These are phyloP conservation scores for Hafferia zeledoni DNA, from an alignment of 2,797 vertebrate genomes.

Conservation along the genomic window DNA sequence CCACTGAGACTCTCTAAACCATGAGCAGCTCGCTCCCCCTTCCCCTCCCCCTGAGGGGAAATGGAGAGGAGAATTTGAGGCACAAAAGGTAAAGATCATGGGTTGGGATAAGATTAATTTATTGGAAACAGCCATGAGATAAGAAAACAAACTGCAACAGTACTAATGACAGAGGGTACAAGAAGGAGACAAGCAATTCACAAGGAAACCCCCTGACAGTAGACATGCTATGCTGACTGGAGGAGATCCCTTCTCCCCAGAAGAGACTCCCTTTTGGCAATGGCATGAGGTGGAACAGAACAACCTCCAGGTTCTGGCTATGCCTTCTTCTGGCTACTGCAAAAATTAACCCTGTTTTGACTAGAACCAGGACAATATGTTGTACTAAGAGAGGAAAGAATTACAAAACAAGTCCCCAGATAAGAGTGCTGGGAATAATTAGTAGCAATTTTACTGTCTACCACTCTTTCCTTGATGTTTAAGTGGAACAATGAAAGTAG, in stretches of 20 bases:
- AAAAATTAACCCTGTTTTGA: neutral
- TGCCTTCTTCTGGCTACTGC: neutral
- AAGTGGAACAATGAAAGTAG: accelerated
- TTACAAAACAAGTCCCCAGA: neutral
- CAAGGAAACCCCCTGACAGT: neutral
- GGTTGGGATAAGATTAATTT: neutral
- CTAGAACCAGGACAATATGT: neutral
- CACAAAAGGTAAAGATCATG: neutral
- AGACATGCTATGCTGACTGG: neutral
- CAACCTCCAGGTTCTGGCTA: neutral
- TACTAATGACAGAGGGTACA: neutral
- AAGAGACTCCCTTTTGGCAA: neutral
- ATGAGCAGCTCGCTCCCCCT: accelerated
- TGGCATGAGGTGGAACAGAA: neutral
- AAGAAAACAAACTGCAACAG: neutral
- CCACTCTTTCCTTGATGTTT: neutral
- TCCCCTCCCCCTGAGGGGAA: neutral
- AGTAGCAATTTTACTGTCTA: neutral
- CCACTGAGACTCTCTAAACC: neutral
- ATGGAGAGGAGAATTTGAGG: neutral
- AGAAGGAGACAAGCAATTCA: neutral
- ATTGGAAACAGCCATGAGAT: neutral
- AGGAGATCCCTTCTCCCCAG: neutral
- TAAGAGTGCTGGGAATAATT: neutral
- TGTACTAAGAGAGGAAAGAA: neutral